A percentile compares a stretch with the other conserved stretches of the same genome.
Evolutionary conservation across 1,140 invertebrate species (phyloP).

Genomic region (Drosophila trapezifrons): DNA sequence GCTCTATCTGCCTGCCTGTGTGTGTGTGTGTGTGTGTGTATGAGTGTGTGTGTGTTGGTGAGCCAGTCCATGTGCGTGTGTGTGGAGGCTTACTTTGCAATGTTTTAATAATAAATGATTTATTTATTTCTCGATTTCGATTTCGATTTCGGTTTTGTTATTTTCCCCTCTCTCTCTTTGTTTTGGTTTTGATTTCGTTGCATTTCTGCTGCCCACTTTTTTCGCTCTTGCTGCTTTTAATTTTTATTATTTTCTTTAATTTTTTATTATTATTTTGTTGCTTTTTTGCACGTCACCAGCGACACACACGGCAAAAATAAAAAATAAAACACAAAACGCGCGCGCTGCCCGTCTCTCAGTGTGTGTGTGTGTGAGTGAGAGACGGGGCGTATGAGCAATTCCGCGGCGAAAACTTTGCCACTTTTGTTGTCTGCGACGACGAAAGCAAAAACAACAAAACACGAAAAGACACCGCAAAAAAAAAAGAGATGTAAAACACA

Average conservation of each 20-base stretch:
- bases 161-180: conserved; percentile 23
- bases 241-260: not conserved
- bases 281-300: conserved; percentile 51
- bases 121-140: conserved; percentile 47
- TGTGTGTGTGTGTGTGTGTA: conserved; percentile 10
- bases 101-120: conserved; percentile 63
- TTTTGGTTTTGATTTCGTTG: conserved; percentile 39
- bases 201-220: conserved; percentile 20
- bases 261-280: conserved; percentile 25
- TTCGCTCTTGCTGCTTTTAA: conserved; percentile 1
- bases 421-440: conserved; percentile 59
- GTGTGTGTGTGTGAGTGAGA: conserved; percentile 34
- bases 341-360: conserved; percentile 21
- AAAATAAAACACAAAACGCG: conserved; percentile 29
- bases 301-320: conserved; percentile 21
- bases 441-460: conserved; percentile 54
- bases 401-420: conserved; percentile 76
- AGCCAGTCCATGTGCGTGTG: conserved; percentile 33
- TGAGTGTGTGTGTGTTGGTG: conserved; percentile 25
- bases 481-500: conserved; percentile 25
- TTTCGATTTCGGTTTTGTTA: conserved; percentile 11
- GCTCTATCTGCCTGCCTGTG: conserved; percentile 33
- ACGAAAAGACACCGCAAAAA: conserved; percentile 36
- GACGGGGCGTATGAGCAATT: conserved; percentile 79
- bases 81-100: conserved; percentile 57